These are phyloP conservation scores for Psix sp. DNA, from an alignment of 1,140 invertebrate genomes.

Conservation along the genomic window DNA sequence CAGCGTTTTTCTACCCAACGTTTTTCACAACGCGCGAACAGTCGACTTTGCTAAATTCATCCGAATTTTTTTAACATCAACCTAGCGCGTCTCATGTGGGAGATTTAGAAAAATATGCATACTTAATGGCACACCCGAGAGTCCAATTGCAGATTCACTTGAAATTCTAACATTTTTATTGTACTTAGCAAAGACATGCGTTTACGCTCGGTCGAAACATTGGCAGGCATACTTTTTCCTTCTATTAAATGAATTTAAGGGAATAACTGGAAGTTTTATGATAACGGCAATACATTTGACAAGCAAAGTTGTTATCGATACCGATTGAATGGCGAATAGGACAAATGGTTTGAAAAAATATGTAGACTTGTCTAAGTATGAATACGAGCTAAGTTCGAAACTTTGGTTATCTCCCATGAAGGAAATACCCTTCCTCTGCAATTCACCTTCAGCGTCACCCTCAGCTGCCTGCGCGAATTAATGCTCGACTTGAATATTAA, in stretches of 20 bases:
- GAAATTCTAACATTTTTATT: neutral
- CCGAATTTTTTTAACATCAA: conserved; percentile 22
- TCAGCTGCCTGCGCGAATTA: conserved; percentile 51
- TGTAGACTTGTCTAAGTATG: conserved; percentile 44
- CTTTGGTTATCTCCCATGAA: conserved; percentile 48
- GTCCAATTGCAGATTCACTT: conserved; percentile 13
- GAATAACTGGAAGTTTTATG: conserved; percentile 2
- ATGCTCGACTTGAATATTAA: conserved; percentile 59
- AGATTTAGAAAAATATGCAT: conserved; percentile 15
- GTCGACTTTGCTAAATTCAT: conserved; percentile 2
- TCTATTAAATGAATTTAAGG: neutral
- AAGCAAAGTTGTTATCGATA: conserved; percentile 22
- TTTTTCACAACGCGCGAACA: conserved; percentile 1
- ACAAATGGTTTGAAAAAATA: conserved; percentile 49
- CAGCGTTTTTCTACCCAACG: conserved; percentile 4
- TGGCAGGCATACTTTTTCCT: too few species aligned
- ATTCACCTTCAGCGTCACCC: conserved; percentile 53
- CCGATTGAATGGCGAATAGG: conserved; percentile 13
- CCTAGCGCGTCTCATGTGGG: conserved; percentile 1
- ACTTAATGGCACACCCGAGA: conserved; percentile 28
- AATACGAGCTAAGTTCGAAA: conserved; percentile 52
- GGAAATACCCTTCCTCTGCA: conserved; percentile 49
- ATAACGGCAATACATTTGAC: conserved; percentile 4
- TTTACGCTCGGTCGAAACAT: too few species aligned
- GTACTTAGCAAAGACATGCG: too few species aligned